These are phyloP conservation scores for Lasioglossum lativentre DNA, from an alignment of 2,888 invertebrate species.

Conservation along the genomic window DNA sequence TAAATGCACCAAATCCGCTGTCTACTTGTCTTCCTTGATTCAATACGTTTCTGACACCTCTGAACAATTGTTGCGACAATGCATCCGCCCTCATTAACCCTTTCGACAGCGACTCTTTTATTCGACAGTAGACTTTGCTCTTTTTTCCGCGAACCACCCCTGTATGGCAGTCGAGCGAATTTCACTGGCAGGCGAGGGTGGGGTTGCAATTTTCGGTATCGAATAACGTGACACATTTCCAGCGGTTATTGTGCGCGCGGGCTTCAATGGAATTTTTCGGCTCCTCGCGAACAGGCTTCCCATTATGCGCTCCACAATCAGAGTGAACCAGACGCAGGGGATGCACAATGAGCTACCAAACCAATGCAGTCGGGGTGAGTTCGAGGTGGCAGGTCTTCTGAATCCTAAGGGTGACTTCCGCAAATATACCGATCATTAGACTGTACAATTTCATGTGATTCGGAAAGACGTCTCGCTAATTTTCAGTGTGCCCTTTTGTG, in stretches of 20 bases:
- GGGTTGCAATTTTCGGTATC: slow-evolving; percentile 11
- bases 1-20: too few relatives aligned
- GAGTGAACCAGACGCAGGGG: background rate
- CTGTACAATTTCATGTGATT: background rate
- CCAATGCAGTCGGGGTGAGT: background rate
- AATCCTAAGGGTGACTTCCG: background rate
- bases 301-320: background rate
- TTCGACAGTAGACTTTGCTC: background rate
- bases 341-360: background rate
- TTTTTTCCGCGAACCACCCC: background rate
- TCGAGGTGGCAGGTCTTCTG: background rate
- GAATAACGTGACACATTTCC: slow-evolving; percentile 11
- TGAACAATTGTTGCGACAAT: too few relatives aligned
- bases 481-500: background rate
- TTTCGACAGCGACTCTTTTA: slow-evolving; percentile 9
- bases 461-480: background rate
- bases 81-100: slow-evolving; percentile 60
- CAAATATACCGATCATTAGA: background rate
- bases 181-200: background rate
- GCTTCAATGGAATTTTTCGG: slow-evolving; percentile 10
- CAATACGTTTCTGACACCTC: too few relatives aligned
- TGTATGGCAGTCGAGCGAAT: background rate
- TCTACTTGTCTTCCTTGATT: too few relatives aligned
- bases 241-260: background rate
- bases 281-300: background rate